Evolutionary conservation across 1,140 invertebrate genomes (phyloP).

Genomic region (Aphaenogaster rudis): DNA sequence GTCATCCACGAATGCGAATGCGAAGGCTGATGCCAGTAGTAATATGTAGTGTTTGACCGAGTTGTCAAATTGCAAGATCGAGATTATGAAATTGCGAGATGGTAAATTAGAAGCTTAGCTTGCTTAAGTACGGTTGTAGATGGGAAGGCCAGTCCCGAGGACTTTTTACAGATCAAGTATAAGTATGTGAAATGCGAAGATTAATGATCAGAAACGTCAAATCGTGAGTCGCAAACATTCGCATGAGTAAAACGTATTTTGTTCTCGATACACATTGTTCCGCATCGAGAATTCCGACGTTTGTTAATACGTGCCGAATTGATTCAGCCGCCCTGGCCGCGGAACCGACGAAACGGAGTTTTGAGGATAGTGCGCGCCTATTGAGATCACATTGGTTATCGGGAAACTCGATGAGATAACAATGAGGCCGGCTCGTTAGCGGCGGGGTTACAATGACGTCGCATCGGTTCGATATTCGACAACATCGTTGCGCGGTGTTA

Average conservation of each 20-base stretch:
- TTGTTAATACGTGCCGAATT: conserved; percentile 40
- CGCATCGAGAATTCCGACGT: conserved; percentile 28
- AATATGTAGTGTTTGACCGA: background rate
- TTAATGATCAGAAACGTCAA: background rate
- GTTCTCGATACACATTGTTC: conserved; percentile 15
- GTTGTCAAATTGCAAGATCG: background rate
- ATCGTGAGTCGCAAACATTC: background rate
- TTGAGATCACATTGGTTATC: conserved; percentile 60
- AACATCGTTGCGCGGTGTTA: conserved; percentile 55
- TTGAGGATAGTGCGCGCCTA: conserved; percentile 54
- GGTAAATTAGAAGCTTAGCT: background rate
- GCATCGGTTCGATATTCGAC: conserved; percentile 54
- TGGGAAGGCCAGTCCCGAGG: background rate
- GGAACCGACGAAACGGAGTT: conserved; percentile 56
- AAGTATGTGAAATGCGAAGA: background rate
- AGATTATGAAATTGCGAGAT: background rate
- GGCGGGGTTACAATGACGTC: conserved; percentile 75
- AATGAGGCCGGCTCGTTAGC: conserved; percentile 83
- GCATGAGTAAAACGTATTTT: conserved; percentile 27
- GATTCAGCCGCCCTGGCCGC: conserved; percentile 15
- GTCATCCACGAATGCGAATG: background rate
- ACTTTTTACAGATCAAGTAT: background rate
- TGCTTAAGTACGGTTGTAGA: background rate
- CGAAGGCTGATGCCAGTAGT: background rate
- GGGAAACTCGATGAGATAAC: conserved; percentile 74